Base-by-base conservation (phyloP, 2,888 invertebrate species). In the Myopa testacea region DNA sequence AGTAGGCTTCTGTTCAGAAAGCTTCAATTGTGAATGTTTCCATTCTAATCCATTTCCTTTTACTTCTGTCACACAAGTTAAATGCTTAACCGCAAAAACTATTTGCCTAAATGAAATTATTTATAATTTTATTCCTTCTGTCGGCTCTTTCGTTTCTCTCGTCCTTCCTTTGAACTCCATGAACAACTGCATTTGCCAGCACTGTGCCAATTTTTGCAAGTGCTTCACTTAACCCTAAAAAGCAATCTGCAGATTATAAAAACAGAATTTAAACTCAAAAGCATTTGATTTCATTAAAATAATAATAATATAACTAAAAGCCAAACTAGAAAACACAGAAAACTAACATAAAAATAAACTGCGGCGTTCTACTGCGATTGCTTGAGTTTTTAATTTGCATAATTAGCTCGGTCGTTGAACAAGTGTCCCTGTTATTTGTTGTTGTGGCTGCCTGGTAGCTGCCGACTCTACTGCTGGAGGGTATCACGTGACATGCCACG, bases 361-460 rank as follows among this genome's bases (percentile, higher is more conserved):
- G 50, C 19, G 26, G 26, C 37, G 38, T 40, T 62, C 45, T 40
- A 10, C 26, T 40, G 45, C n/a, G 38, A 72, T 62, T 72, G 60
- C 62, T 72, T 68, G 40, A 73, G 73, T 26, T 63, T 62, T 73
- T 73, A 73, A 73, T 73, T 73, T 73, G 26, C 73, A 73, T 73
- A 73, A 73, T 73, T 73, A 73, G 73, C 73, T 45, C 70, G 70
- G 55, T 70, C 55, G 26, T 70, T 52, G 55, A 70, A 70, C 16
- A 55, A 26, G 37, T 70, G 8, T 45, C 16, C n/a, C 67, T 40
- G 19, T 45, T 68, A 45, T 40, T 52, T 10, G 4, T 70, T 68
- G 67, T 10, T 45, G 67, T 68, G 26, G 40, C 37, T 67, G 70
- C 16, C 5, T 14, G 7, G 65, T 4, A 40, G 12, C 55, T 70